phyloP scores from a whole-genome alignment of 2,888 invertebrate species.

The Allacma fusca region DNA sequence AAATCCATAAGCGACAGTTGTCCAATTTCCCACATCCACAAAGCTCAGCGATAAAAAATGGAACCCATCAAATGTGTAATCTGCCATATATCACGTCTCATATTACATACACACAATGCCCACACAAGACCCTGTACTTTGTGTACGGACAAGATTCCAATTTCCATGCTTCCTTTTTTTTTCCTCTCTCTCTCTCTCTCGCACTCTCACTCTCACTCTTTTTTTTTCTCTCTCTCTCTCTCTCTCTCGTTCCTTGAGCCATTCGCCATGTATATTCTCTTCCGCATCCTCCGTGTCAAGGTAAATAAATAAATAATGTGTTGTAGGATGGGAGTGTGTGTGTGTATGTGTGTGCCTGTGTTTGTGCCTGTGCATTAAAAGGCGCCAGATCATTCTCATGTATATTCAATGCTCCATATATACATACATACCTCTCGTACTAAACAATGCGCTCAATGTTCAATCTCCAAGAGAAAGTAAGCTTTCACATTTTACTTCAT shows the following conservation, averaged over 20 bases:
- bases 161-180: background rate
- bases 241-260: background rate
- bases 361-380: too few relatives aligned
- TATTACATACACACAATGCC: slow-evolving; percentile 27
- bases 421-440: too few relatives aligned
- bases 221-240: background rate
- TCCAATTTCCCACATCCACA: slow-evolving; percentile 58
- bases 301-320: slow-evolving; percentile 42
- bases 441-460: too few relatives aligned
- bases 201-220: background rate
- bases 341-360: too few relatives aligned
- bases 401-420: background rate
- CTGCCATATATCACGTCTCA: slow-evolving; percentile 40
- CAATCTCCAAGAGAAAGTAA: slow-evolving; percentile 16
- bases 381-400: slow-evolving; percentile 37
- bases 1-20: slow-evolving; percentile 61
- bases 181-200: background rate
- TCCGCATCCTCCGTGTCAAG: slow-evolving; percentile 32
- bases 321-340: too few relatives aligned
- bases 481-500: slow-evolving; percentile 6
- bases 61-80: slow-evolving; percentile 42
- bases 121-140: background rate
- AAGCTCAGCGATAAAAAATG: slow-evolving; percentile 50
- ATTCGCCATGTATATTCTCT: background rate
- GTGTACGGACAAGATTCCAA: background rate